Percentiles rank a stretch among this genome's conserved stretches.
phyloP scores from a whole-genome alignment of 2,113 vertebrate species.

The Leucopsar rothschildi region DNA sequence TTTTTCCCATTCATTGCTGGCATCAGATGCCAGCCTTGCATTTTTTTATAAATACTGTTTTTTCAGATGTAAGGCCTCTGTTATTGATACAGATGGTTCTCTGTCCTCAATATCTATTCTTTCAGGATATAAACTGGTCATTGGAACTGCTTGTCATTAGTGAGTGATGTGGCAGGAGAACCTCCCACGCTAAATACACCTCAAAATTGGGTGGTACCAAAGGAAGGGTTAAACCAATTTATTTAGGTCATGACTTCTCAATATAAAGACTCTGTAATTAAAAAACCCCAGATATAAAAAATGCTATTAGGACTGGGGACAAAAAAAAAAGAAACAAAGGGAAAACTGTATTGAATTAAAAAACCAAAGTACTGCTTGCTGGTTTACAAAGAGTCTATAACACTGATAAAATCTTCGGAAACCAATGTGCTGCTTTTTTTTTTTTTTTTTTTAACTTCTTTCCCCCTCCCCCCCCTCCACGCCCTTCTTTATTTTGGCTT shows the following conservation, averaged over 20 bases:
- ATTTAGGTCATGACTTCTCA: background rate
- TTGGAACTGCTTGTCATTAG: background rate
- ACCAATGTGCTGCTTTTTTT: background rate
- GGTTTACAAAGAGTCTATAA: constrained; percentile 71
- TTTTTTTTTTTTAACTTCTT: background rate
- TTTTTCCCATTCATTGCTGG: background rate
- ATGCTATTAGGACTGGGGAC: background rate
- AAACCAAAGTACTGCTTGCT: constrained; percentile 43
- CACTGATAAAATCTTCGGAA: constrained; percentile 57
- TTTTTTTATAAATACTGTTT: background rate
- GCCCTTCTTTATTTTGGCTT: constrained; percentile 75
- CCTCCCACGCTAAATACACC: fast-evolving
- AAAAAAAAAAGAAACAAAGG: background rate
- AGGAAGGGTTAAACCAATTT: background rate
- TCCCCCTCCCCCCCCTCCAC: background rate
- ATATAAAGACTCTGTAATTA: background rate
- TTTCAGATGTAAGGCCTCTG: background rate
- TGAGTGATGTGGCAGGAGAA: background rate
- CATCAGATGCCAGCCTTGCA: background rate
- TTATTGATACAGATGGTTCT: background rate
- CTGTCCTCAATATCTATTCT: background rate
- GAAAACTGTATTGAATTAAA: constrained; percentile 48
- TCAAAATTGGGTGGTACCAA: background rate
- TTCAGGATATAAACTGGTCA: background rate
- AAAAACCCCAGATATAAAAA: constrained; percentile 6